Conservation (phyloP, 1,140 invertebrate species). For the Dendroctonus valens region DNA sequence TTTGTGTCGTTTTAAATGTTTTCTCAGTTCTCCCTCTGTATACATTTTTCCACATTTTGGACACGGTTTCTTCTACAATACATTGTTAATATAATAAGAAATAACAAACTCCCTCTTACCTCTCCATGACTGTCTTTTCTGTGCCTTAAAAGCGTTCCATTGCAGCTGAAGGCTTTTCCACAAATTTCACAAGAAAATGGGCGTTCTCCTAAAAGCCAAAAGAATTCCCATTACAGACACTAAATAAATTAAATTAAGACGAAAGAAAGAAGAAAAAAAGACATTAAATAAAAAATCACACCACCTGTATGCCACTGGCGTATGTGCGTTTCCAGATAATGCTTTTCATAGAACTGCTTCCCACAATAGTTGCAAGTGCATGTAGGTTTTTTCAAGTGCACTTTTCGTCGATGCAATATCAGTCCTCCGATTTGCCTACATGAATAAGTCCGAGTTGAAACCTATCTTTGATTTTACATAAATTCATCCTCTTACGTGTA, state of each 20-base stretch:
- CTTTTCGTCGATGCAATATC: constrained; percentile 29
- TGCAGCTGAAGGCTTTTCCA: constrained; percentile 30
- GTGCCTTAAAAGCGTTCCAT: constrained; percentile 28
- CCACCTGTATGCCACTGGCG: constrained; percentile 29
- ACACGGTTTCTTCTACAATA: constrained; percentile 26
- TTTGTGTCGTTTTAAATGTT: constrained; percentile 31
- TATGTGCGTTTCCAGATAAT: constrained; percentile 31
- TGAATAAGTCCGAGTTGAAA: not conserved
- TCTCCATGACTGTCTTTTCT: constrained; percentile 33
- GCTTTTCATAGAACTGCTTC: constrained; percentile 31
- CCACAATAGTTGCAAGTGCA: constrained; percentile 32
- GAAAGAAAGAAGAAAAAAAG: no score
- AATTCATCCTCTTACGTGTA: constrained; percentile 20
- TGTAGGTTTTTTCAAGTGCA: constrained; percentile 26
- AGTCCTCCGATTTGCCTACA: constrained; percentile 31
- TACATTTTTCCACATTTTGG: constrained; percentile 34
- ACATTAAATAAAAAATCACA: no score
- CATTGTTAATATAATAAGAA: not conserved
- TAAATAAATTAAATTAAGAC: no score
- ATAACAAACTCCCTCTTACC: not conserved
- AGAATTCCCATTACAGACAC: not conserved
- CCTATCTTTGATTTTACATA: not conserved
- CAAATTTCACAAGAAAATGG: constrained; percentile 33
- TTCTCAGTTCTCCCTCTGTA: constrained; percentile 28
- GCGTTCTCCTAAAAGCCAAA: constrained; percentile 24